These are phyloP conservation scores for Caenorhabditis angaria DNA, from an alignment of 2,888 invertebrate species.

Conservation along the genomic window DNA sequence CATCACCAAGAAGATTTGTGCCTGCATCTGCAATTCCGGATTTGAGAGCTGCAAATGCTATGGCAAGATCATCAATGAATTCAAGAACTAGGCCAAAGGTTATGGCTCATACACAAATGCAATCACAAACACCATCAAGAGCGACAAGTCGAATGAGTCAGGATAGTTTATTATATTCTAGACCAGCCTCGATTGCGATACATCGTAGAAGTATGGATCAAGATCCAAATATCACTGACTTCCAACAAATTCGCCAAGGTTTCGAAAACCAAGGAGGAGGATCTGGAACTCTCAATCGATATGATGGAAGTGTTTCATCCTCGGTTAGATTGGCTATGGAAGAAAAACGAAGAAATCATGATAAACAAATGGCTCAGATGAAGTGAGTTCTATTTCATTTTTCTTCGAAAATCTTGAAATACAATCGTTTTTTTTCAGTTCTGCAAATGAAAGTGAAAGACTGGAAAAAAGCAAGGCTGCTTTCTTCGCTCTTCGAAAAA, in stretches of 20 bases:
- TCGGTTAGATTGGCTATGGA: slow-evolving; percentile 68
- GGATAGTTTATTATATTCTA: slow-evolving; percentile 50
- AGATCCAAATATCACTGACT: slow-evolving; percentile 47
- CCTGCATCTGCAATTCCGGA: slow-evolving; percentile 65
- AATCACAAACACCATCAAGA: slow-evolving; percentile 43
- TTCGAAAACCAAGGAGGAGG: slow-evolving; percentile 34
- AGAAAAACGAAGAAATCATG: slow-evolving; percentile 67
- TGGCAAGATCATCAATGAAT: slow-evolving; percentile 45
- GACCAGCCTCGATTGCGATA: slow-evolving; percentile 39
- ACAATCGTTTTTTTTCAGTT: too few relatives aligned
- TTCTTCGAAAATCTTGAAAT: too few relatives aligned
- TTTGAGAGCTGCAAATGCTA: slow-evolving; percentile 64
- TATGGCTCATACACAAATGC: slow-evolving; percentile 21
- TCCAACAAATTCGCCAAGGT: slow-evolving; percentile 39
- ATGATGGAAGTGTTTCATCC: slow-evolving; percentile 48
- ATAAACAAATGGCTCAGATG: slow-evolving; percentile 57
- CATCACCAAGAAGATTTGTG: slow-evolving; percentile 64
- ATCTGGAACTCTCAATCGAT: slow-evolving; percentile 28
- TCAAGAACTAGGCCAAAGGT: slow-evolving; percentile 22
- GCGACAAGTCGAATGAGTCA: slow-evolving; percentile 59
- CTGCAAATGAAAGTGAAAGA: slow-evolving; percentile 63
- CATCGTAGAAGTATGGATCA: slow-evolving; percentile 42
- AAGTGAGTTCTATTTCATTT: too few relatives aligned
- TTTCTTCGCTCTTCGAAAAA: slow-evolving; percentile 64
- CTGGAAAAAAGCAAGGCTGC: slow-evolving; percentile 69